These are phyloP conservation scores for Pseudanteris insignis DNA, from an alignment of 2,888 invertebrate genomes.

Conservation along the genomic window DNA sequence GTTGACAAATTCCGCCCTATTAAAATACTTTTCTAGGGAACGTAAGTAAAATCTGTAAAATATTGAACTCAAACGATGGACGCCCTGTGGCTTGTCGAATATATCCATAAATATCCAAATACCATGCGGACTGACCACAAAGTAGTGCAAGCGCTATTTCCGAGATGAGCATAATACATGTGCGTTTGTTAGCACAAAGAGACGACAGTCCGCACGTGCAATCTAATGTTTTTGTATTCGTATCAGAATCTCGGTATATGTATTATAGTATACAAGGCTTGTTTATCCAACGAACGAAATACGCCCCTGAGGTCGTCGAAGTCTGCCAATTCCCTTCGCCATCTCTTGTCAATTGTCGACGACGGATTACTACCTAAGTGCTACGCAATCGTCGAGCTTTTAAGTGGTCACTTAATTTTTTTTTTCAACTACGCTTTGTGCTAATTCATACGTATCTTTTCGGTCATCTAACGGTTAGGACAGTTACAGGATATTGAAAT, in stretches of 20 bases:
- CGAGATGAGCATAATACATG: too few relatives aligned
- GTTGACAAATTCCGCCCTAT: too few relatives aligned
- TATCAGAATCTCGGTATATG: too few relatives aligned
- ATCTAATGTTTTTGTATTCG: neutral
- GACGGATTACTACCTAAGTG: neutral
- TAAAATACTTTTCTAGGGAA: neutral
- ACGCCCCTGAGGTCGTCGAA: conserved; percentile 46
- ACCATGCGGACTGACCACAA: neutral
- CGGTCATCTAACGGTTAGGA: too few relatives aligned
- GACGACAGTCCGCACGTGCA: neutral
- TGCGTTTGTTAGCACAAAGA: too few relatives aligned
- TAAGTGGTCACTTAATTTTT: neutral
- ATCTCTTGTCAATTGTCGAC: neutral
- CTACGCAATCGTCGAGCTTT: too few relatives aligned
- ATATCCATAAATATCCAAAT: neutral
- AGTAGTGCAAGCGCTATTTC: too few relatives aligned
- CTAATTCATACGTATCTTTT: too few relatives aligned
- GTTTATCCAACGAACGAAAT: conserved; percentile 35
- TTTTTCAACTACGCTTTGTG: too few relatives aligned
- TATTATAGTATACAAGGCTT: too few relatives aligned
- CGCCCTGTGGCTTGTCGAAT: neutral
- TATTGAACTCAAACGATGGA: neutral
- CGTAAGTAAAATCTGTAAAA: neutral
- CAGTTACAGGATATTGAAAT: too few relatives aligned
- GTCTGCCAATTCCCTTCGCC: neutral